Conservation (phyloP, 64 coral and sea anemone species). For the Acropora yongei region DNA sequence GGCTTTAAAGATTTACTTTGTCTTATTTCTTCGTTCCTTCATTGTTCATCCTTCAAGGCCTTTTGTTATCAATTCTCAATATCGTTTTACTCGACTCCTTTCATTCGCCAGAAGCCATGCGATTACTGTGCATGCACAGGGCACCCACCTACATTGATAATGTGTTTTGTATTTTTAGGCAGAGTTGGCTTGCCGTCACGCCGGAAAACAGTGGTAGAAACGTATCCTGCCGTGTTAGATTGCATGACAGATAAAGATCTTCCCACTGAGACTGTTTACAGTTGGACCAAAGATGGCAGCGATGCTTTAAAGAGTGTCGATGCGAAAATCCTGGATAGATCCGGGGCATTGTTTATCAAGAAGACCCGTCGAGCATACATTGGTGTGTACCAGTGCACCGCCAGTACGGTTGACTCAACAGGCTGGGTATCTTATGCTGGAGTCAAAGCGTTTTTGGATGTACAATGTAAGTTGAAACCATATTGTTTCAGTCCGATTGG, state of each 20-base stretch:
- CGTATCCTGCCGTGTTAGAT: slow-evolving; percentile 69
- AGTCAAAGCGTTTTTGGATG: slow-evolving; percentile 68
- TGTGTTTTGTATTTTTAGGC: slow-evolving; percentile 35
- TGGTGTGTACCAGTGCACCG: slow-evolving; percentile 86
- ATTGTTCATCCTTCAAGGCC: no score
- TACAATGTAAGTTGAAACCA: slow-evolving; percentile 80
- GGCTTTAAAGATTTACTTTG: no score
- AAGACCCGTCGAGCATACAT: slow-evolving; percentile 51
- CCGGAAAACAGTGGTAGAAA: slow-evolving; percentile 73
- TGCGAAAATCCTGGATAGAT: slow-evolving; percentile 46
- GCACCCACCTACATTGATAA: neutral
- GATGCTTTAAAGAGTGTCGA: slow-evolving; percentile 42
- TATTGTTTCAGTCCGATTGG: neutral
- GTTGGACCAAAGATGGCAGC: slow-evolving; percentile 81
- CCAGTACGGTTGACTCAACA: slow-evolving; percentile 74
- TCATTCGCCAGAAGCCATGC: neutral
- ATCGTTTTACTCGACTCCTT: no score
- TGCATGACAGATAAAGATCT: slow-evolving; percentile 70
- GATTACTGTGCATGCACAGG: neutral
- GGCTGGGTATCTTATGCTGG: slow-evolving; percentile 71
- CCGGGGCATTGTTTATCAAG: slow-evolving; percentile 80
- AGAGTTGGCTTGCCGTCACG: slow-evolving; percentile 66
- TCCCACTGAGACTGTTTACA: slow-evolving; percentile 32
- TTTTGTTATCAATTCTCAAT: no score
- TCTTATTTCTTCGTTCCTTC: no score